These are phyloP conservation scores for Xerus rutilus DNA, from an alignment of 2,797 vertebrate genomes.

Conservation along the genomic window DNA sequence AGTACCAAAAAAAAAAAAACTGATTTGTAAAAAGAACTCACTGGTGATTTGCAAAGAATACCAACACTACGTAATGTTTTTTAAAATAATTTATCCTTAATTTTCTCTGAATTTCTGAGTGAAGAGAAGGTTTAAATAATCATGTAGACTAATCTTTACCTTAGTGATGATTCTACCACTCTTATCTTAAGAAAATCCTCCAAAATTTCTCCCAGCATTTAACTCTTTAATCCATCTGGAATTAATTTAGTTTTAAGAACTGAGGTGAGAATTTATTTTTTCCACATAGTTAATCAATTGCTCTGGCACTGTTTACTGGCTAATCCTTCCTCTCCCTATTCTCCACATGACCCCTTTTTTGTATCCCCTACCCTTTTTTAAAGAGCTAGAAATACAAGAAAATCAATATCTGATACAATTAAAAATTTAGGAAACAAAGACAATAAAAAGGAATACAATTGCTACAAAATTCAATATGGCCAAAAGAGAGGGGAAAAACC, in stretches of 20 bases:
- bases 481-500: background rate
- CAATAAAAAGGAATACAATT: conserved; percentile 45
- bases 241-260: conserved; percentile 70
- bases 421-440: conserved; percentile 46
- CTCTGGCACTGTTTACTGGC: conserved; percentile 47
- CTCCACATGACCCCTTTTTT: conserved; percentile 15
- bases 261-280: conserved; percentile 77
- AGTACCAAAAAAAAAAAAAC: background rate
- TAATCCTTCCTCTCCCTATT: conserved; percentile 53
- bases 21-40: conserved; percentile 33
- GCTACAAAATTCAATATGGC: conserved; percentile 51
- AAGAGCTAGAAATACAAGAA: conserved; percentile 26
- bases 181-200: conserved; percentile 45
- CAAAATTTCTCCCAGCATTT: conserved; percentile 40
- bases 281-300: conserved; percentile 74
- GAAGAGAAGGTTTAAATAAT: conserved; percentile 60
- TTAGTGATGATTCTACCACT: conserved; percentile 24
- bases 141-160: conserved; percentile 44
- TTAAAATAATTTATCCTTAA: conserved; percentile 54
- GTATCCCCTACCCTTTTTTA: background rate
- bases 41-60: conserved; percentile 14
- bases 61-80: conserved; percentile 1
- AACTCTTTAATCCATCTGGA: conserved; percentile 76
- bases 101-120: conserved; percentile 59
- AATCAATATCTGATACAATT: conserved; percentile 56